Evolutionary conservation across 2,113 vertebrate species (phyloP).

Genomic region (Toxotes chatareus): DNA sequence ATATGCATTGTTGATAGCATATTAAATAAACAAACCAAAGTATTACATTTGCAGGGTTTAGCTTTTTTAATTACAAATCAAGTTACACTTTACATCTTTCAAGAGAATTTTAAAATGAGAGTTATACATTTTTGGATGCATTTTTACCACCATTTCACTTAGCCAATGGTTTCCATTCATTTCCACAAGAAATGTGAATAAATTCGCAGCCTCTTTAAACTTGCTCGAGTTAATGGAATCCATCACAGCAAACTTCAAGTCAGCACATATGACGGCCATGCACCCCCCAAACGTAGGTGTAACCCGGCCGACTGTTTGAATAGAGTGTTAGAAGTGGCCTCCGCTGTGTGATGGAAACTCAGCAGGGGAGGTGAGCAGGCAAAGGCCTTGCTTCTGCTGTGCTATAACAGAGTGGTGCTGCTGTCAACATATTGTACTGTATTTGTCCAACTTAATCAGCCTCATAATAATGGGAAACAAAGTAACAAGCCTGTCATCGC

Average conservation of each 20-base stretch:
- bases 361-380: slow-evolving; percentile 33
- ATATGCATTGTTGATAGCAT: neutral
- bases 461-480: slow-evolving; percentile 53
- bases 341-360: slow-evolving; percentile 46
- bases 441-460: slow-evolving; percentile 60
- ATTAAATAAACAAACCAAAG: neutral
- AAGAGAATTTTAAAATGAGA: neutral
- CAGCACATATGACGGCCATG: neutral
- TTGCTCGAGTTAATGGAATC: neutral
- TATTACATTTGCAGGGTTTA: neutral
- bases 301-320: slow-evolving; percentile 27
- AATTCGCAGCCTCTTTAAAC: neutral
- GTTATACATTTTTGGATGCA: neutral
- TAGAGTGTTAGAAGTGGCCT: slow-evolving; percentile 22
- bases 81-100: neutral
- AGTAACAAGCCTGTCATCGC: slow-evolving; percentile 47
- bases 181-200: neutral
- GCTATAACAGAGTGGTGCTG: slow-evolving; percentile 46
- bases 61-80: neutral
- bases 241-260: neutral
- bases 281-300: neutral
- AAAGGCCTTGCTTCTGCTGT: slow-evolving; percentile 28
- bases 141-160: neutral
- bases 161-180: neutral
- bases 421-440: slow-evolving; percentile 57